phyloP scores from a whole-genome alignment of 2,797 vertebrate genomes.

The Argya squamiceps region DNA sequence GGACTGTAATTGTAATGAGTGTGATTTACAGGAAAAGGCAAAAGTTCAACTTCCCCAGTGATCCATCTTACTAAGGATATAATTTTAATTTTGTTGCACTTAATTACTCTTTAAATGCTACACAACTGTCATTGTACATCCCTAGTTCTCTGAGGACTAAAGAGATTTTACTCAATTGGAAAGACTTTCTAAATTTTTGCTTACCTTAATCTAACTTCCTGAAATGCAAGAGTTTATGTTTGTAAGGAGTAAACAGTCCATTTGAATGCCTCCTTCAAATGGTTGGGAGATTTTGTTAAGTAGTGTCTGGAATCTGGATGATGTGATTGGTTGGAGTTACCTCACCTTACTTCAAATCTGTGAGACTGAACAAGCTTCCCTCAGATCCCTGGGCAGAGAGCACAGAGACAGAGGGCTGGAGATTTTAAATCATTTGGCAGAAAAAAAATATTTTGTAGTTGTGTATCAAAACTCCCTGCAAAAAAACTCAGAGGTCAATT shows the following conservation, averaged over 20 bases:
- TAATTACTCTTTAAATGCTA: constrained; percentile 22
- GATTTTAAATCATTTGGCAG: background rate
- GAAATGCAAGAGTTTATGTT: background rate
- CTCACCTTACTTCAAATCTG: background rate
- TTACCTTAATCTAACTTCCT: background rate
- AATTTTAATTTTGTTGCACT: constrained; percentile 38
- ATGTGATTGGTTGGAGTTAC: background rate
- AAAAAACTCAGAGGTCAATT: background rate
- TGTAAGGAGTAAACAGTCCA: background rate
- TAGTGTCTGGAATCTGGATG: background rate
- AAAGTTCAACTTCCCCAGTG: constrained; percentile 30
- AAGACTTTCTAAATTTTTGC: background rate
- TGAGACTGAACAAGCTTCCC: background rate
- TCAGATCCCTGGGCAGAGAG: background rate
- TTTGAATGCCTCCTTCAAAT: background rate
- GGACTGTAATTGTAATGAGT: constrained; percentile 33
- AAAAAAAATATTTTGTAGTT: background rate
- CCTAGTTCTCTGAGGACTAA: background rate
- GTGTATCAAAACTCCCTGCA: background rate
- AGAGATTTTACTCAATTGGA: background rate
- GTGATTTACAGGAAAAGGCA: constrained; percentile 43
- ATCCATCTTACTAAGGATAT: constrained; percentile 23
- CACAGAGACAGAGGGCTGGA: background rate
- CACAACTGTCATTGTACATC: background rate
- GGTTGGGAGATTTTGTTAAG: background rate